Evolutionary conservation across 2,888 invertebrate species (phyloP), one percentile per base, ranked within the genome.

Genomic region (Eurytoma adleriae): DNA sequence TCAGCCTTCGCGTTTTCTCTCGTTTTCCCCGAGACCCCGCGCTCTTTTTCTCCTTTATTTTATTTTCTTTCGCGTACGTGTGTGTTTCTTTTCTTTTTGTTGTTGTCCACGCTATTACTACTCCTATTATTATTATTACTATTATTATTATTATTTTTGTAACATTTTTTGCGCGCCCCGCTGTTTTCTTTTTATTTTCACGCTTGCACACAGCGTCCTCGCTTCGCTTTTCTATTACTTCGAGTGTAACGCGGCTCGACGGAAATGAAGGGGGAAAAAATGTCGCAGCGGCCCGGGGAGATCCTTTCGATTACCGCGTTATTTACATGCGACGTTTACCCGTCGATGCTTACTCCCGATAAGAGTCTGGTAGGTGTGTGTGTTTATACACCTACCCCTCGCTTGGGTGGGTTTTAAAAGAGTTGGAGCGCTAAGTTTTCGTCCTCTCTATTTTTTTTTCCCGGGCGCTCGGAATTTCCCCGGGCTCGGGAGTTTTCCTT

Each of bases 1-100:
- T 78, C 77, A 81, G 78, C 79, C 80, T 82, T 82, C 71, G 80
- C 82, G 70, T 56, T 83, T 78, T 79, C 71, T 83, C 75, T 50
- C 59, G 76, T 73, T 50, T 40, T 10, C 40, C 74, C 81, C 69
- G 68, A 75, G 79, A 80, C 57, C 69, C 67, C 64, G 70, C 70
- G 56, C 62, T 70, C 27, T 66, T 75, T 67, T 68, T 64, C 74
- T 71, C 74, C 75, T 80, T 75, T 77, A 77, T 81, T 73, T 73
- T 83, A 50, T 59, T 57, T 54, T 72, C 50, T 72, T 27, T 67
- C 16, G 10, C 27, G 20, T 16, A 40, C n/a, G 7, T 30, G 16
- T 27, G 16, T 27, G 27, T 12, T 30, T 30, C 7, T 30, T 40
- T 10, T 40, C 10, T 40, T 40, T 40, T 40, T 40, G 7, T 64